A percentile compares a stretch with the other conserved stretches of the same genome.
These are phyloP conservation scores for Watsonalla binaria DNA, from an alignment of 2,888 invertebrate species.

Conservation along the genomic window DNA sequence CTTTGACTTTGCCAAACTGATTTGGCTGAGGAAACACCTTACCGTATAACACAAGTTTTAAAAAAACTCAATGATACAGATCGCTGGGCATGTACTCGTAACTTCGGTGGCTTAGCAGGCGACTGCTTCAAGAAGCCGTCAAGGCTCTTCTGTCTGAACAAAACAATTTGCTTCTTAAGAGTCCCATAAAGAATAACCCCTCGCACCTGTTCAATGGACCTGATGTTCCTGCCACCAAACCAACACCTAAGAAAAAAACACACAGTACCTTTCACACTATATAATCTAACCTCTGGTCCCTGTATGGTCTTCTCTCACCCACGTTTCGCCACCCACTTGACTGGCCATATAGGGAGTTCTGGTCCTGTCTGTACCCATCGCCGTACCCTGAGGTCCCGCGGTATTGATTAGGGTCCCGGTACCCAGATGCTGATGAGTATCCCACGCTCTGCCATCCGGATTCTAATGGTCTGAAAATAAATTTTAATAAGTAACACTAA, in stretches of 20 bases:
- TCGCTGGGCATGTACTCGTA: too few species aligned
- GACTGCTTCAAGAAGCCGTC: too few species aligned
- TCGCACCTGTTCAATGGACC: too few species aligned
- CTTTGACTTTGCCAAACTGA: too few species aligned
- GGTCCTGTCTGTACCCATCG: slow-evolving; percentile 27
- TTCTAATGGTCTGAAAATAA: slow-evolving; percentile 46
- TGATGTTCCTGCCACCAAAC: neutral
- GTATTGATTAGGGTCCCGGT: slow-evolving; percentile 32
- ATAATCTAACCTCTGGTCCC: slow-evolving; percentile 60
- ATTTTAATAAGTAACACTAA: neutral
- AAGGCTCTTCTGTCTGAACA: too few species aligned
- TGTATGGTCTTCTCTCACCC: slow-evolving; percentile 61
- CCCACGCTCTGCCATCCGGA: slow-evolving; percentile 50
- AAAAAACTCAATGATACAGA: too few species aligned
- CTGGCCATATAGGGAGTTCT: slow-evolving; percentile 26
- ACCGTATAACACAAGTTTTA: too few species aligned
- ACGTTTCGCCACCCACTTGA: slow-evolving; percentile 64
- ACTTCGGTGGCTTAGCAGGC: too few species aligned
- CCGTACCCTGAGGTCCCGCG: slow-evolving; percentile 27
- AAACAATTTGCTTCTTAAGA: too few species aligned
- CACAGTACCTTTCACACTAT: neutral
- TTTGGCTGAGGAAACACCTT: too few species aligned
- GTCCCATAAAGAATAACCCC: too few species aligned
- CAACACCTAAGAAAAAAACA: neutral
- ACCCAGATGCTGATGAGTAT: slow-evolving; percentile 23